These are phyloP conservation scores for Oscheius myriophilus DNA, from an alignment of 2,888 invertebrate genomes.

Conservation along the genomic window DNA sequence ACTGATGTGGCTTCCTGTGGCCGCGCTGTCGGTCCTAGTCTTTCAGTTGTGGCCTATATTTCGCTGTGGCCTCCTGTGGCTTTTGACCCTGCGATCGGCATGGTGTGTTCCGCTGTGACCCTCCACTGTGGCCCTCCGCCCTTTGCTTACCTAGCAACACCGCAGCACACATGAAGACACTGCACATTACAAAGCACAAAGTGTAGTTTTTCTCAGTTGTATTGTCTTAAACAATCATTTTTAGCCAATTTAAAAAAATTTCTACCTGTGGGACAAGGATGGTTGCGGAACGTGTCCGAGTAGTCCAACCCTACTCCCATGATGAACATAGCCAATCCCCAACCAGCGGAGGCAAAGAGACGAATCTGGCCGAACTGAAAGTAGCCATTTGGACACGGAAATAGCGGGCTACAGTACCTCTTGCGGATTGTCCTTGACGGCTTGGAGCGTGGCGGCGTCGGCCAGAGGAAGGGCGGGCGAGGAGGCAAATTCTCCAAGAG, in stretches of 20 bases:
- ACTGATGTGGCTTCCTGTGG: too few species aligned
- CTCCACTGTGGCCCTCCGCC: too few species aligned
- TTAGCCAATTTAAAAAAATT: not conserved
- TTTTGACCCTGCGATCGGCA: too few species aligned
- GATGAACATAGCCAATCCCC: constrained; percentile 98
- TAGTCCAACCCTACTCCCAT: constrained; percentile 95
- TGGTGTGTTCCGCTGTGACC: too few species aligned
- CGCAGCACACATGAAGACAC: constrained; percentile 93
- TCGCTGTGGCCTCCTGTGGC: too few species aligned
- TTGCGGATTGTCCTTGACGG: constrained; percentile 62
- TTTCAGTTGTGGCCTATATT: too few species aligned
- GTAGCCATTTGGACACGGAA: not conserved
- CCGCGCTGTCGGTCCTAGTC: too few species aligned
- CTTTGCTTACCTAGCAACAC: constrained; percentile 81
- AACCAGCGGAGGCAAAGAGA: constrained; percentile 96
- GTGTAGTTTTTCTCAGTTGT: constrained; percentile 93
- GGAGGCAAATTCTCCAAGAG: constrained; percentile 94
- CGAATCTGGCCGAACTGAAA: constrained; percentile 85
- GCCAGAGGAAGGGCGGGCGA: constrained; percentile 65
- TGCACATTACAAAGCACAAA: constrained; percentile 96
- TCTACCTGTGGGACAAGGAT: constrained; percentile 66
- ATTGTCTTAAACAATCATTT: constrained; percentile 48
- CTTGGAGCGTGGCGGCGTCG: constrained; percentile 67
- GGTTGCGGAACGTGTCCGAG: constrained; percentile 87
- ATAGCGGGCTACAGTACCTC: constrained; percentile 42